Conservation (phyloP, 2,113 vertebrate genomes). For the Channa maculata region DNA sequence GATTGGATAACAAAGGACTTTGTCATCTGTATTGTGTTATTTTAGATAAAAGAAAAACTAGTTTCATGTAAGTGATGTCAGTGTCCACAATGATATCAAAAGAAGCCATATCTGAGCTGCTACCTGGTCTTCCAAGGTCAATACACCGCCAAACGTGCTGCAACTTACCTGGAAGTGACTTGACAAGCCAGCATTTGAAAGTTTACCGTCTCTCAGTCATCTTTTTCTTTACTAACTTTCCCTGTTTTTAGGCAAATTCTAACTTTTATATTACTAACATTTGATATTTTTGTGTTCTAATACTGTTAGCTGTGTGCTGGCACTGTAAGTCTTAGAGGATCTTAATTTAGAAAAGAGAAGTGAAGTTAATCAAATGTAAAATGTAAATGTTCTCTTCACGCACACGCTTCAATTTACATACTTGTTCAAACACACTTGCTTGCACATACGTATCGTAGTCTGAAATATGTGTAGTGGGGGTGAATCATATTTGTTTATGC, state of each 20-base stretch:
- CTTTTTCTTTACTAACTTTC: too few species aligned
- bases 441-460: constrained; percentile 10
- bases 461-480: constrained; percentile 24
- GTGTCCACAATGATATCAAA: too few species aligned
- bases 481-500: constrained; percentile 68
- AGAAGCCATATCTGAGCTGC: neutral
- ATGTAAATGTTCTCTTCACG: neutral
- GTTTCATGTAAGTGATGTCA: too few species aligned
- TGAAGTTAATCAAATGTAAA: neutral
- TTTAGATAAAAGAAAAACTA: neutral
- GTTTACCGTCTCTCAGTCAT: neutral
- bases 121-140: constrained; percentile 28
- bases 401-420: neutral
- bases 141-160: constrained; percentile 22
- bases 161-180: constrained; percentile 22
- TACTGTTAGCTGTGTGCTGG: too few species aligned
- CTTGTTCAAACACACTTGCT: neutral
- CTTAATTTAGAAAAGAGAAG: too few species aligned
- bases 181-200: neutral
- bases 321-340: too few species aligned
- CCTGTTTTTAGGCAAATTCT: too few species aligned
- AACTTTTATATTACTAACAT: too few species aligned
- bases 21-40: neutral
- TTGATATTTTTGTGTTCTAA: too few species aligned
- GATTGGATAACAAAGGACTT: neutral